phyloP scores from a whole-genome alignment of 2,113 vertebrate genomes.

The Rostratula benghalensis region DNA sequence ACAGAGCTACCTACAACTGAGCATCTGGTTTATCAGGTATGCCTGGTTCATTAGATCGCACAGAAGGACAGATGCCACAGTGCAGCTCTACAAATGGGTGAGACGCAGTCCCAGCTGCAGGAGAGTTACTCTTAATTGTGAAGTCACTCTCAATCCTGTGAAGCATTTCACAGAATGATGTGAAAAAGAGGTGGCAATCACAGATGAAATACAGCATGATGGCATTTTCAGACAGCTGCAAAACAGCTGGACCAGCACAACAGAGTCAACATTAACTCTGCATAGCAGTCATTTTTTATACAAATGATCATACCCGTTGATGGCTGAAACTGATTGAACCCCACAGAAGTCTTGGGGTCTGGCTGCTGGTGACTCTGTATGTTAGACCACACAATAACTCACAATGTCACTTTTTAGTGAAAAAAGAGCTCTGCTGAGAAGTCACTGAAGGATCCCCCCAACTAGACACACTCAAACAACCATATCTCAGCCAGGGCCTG shows the following conservation, averaged over 20 bases:
- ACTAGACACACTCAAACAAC: neutral
- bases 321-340: neutral
- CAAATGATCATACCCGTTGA: neutral
- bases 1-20: neutral
- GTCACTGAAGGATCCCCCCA: neutral
- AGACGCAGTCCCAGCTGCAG: neutral
- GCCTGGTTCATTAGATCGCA: neutral
- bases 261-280: neutral
- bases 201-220: neutral
- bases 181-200: neutral
- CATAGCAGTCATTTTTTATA: neutral
- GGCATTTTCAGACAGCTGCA: neutral
- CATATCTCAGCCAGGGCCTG: neutral
- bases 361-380: neutral
- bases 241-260: neutral
- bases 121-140: neutral
- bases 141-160: too few species aligned
- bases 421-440: neutral
- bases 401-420: neutral
- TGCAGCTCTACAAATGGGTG: neutral
- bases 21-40: neutral
- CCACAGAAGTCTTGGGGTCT: neutral
- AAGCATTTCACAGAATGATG: neutral
- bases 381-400: neutral
- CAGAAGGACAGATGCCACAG: neutral